Percentiles rank a stretch among this genome's conserved stretches.
Evolutionary conservation across 2,113 vertebrate genomes (phyloP).

Genomic region (Gymnobelideus leadbeateri): DNA sequence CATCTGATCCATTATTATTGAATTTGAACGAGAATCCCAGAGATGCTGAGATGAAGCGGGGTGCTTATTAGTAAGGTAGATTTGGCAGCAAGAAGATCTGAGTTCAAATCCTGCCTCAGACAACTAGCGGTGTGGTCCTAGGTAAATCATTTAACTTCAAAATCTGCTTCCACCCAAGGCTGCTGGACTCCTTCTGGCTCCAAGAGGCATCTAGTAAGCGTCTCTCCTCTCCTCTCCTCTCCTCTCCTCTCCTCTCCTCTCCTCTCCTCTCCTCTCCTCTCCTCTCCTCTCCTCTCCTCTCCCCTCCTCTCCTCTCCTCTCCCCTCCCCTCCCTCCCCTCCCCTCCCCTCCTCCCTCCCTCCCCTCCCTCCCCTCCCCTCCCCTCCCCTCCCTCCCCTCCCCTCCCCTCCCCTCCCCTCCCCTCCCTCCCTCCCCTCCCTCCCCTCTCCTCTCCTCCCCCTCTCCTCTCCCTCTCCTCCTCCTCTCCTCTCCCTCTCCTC

Average conservation of each 20-base stretch:
- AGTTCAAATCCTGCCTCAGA: background rate
- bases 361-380: no score
- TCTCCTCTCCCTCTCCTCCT: no score
- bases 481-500: no score
- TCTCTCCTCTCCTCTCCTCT: background rate
- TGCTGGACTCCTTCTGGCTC: background rate
- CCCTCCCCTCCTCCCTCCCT: no score
- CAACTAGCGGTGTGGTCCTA: background rate
- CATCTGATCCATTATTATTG: background rate
- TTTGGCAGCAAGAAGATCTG: background rate
- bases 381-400: no score
- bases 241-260: background rate
- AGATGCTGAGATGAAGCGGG: background rate
- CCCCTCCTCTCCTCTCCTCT: background rate
- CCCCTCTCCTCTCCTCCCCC: no score
- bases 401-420: no score
- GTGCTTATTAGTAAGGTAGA: background rate
- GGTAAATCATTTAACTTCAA: background rate
- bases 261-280: rapidly evolving
- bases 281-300: background rate
- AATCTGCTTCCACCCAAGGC: background rate
- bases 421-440: no score
- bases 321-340: no score
- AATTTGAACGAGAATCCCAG: background rate
- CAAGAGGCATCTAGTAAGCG: background rate